Percentiles rank a stretch among this genome's conserved stretches.
Conservation (phyloP, 2,888 invertebrate species). For the Stenolophus ochropezus region DNA sequence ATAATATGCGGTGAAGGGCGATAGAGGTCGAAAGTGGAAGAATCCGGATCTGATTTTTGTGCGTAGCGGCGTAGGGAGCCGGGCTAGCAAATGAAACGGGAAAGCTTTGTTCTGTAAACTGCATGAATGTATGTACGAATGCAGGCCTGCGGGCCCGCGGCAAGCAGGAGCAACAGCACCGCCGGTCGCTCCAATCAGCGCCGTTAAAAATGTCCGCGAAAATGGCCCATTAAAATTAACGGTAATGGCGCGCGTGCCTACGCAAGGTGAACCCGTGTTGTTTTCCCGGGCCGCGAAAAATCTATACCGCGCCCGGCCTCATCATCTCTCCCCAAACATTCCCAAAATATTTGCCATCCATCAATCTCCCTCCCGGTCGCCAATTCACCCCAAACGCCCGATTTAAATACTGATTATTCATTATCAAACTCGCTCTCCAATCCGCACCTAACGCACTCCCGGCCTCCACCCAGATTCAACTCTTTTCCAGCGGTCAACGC, state of each 20-base stretch:
- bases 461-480: too few species aligned
- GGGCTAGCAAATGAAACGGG: slow-evolving; percentile 69
- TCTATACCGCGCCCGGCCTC: slow-evolving; percentile 38
- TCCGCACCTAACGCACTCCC: too few species aligned
- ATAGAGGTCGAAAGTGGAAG: background rate
- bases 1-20: background rate
- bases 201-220: slow-evolving; percentile 58
- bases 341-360: slow-evolving; percentile 39
- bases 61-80: slow-evolving; percentile 51
- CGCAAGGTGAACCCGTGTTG: slow-evolving; percentile 42
- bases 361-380: background rate
- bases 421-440: too few species aligned
- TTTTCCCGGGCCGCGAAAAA: slow-evolving; percentile 34
- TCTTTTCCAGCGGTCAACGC: too few species aligned
- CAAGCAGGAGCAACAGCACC: background rate
- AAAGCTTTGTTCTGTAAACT: slow-evolving; percentile 68
- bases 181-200: slow-evolving; percentile 28
- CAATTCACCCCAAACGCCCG: slow-evolving; percentile 1
- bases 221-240: slow-evolving; percentile 59
- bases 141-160: slow-evolving; percentile 64
- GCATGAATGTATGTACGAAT: slow-evolving; percentile 65
- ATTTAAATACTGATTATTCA: slow-evolving; percentile 29
- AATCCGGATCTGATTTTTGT: slow-evolving; percentile 15
- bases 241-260: slow-evolving; percentile 49
- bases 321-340: slow-evolving; percentile 27